Percentiles rank a stretch among this genome's conserved stretches.
Evolutionary conservation across 1,140 invertebrate genomes (phyloP).

Genomic region (Drosophila ohnishii): DNA sequence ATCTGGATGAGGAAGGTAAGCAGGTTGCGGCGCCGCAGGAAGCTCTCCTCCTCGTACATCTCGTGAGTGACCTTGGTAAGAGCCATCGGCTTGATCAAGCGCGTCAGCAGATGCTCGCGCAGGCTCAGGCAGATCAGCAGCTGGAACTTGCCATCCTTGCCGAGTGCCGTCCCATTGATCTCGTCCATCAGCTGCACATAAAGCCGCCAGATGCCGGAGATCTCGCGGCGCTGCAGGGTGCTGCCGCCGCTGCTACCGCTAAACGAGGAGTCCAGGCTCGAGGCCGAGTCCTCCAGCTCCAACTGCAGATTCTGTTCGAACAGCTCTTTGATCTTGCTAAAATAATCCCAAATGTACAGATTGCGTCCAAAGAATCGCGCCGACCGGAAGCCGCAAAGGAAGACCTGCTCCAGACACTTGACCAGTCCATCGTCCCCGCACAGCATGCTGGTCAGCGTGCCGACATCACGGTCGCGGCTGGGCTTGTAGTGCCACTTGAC

Average conservation of each 20-base stretch:
- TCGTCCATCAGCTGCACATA: constrained; percentile 92
- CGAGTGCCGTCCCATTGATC: constrained; percentile 93
- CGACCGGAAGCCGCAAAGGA: constrained; percentile 96
- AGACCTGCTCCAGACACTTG: constrained; percentile 95
- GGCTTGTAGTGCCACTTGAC: constrained; percentile 97
- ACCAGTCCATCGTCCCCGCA: constrained; percentile 98
- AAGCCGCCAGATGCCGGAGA: constrained; percentile 88
- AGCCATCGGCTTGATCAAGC: constrained; percentile 94
- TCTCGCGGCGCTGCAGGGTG: constrained; percentile 84
- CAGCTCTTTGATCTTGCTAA: constrained; percentile 93
- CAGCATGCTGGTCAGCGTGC: constrained; percentile 94
- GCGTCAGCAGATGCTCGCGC: constrained; percentile 94
- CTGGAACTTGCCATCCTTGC: constrained; percentile 99
- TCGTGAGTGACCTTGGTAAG: constrained; percentile 92
- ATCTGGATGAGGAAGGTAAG: constrained; percentile 96
- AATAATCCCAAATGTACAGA: constrained; percentile 98
- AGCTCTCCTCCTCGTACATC: constrained; percentile 98
- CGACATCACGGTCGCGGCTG: constrained; percentile 91
- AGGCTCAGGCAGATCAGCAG: constrained; percentile 95
- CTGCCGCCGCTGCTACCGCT: constrained; percentile 82
- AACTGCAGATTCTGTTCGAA: constrained; percentile 90
- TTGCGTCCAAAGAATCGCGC: constrained; percentile 96
- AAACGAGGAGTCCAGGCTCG: constrained; percentile 75
- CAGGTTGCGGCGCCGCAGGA: constrained; percentile 92
- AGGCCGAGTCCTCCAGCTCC: constrained; percentile 83